Evolutionary conservation across 2,113 vertebrate species (phyloP).

Genomic region (Callionymus lyra): DNA sequence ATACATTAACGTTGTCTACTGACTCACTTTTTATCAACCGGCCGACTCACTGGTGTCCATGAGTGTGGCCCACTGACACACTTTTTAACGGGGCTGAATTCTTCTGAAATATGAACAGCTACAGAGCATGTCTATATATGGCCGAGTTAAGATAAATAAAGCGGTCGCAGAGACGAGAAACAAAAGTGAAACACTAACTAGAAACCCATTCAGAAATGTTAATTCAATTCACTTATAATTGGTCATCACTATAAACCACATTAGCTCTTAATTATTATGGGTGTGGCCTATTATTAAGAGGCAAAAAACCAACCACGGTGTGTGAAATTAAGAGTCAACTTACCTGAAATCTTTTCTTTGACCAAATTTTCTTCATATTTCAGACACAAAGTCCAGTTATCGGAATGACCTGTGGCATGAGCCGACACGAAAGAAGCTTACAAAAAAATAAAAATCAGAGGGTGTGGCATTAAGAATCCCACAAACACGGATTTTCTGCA

Average conservation of each 20-base stretch:
- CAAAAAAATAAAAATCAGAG: slow-evolving; percentile 12
- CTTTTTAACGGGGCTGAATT: slow-evolving; percentile 21
- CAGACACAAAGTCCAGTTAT: slow-evolving; percentile 5
- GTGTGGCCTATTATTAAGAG: slow-evolving; percentile 22
- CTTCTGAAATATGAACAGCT: too few relatives aligned
- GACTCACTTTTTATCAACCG: slow-evolving; percentile 18
- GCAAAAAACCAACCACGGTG: not conserved
- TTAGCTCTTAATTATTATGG: slow-evolving; percentile 12
- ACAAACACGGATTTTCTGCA: slow-evolving; percentile 16
- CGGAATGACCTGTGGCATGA: slow-evolving; percentile 49
- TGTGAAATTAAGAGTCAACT: slow-evolving; percentile 36
- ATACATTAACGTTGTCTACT: too few relatives aligned
- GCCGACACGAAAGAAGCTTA: slow-evolving; percentile 23
- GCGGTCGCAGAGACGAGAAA: too few relatives aligned
- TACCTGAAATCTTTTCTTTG: slow-evolving; percentile 96
- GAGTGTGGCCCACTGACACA: slow-evolving; percentile 59
- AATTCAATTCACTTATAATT: not conserved
- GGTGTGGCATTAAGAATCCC: slow-evolving; percentile 35
- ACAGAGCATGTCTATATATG: too few relatives aligned
- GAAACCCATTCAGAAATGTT: too few relatives aligned
- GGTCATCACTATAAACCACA: not conserved
- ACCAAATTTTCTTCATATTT: slow-evolving; percentile 96
- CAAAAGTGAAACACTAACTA: too few relatives aligned
- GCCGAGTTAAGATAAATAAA: too few relatives aligned
- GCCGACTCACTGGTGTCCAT: slow-evolving; percentile 34